Evolutionary conservation across 2,797 vertebrate species (phyloP).

Genomic region (Sebastes nivosus): DNA sequence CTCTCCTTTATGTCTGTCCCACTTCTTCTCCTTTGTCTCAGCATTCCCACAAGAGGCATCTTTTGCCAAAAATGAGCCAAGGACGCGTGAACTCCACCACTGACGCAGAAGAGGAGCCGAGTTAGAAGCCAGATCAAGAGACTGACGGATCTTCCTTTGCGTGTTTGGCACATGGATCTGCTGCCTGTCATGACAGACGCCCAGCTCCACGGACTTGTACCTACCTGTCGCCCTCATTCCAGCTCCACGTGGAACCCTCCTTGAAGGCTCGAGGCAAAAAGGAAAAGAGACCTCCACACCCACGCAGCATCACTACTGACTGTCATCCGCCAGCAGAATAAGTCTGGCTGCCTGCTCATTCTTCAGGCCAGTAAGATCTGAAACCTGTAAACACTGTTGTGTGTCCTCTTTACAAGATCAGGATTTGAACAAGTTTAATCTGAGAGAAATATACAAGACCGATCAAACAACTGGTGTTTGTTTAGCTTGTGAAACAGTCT

Average conservation of each 20-base stretch:
- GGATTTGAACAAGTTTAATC: slow-evolving; percentile 19
- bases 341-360: slow-evolving; percentile 1
- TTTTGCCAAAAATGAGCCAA: slow-evolving; percentile 59
- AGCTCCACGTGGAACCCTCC: slow-evolving; percentile 22
- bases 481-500: slow-evolving; percentile 15
- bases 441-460: neutral
- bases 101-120: slow-evolving; percentile 50
- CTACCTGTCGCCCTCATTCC: slow-evolving; percentile 25
- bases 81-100: slow-evolving; percentile 42
- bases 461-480: slow-evolving; percentile 21
- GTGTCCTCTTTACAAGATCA: slow-evolving; percentile 18
- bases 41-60: slow-evolving; percentile 70
- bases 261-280: slow-evolving; percentile 16
- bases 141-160: slow-evolving; percentile 29
- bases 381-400: slow-evolving; percentile 13
- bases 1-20: neutral
- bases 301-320: slow-evolving; percentile 30
- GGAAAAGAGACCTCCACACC: slow-evolving; percentile 6
- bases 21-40: slow-evolving; percentile 27
- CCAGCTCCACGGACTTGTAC: slow-evolving; percentile 28
- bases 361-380: slow-evolving; percentile 24
- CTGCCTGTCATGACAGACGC: slow-evolving; percentile 24
- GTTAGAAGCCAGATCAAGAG: slow-evolving; percentile 12
- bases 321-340: slow-evolving; percentile 16
- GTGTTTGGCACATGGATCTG: slow-evolving; percentile 22